A percentile compares a stretch with the other conserved stretches of the same genome.
phyloP scores from a whole-genome alignment of 92 coral and sea anemone species.

The Porites rus region DNA sequence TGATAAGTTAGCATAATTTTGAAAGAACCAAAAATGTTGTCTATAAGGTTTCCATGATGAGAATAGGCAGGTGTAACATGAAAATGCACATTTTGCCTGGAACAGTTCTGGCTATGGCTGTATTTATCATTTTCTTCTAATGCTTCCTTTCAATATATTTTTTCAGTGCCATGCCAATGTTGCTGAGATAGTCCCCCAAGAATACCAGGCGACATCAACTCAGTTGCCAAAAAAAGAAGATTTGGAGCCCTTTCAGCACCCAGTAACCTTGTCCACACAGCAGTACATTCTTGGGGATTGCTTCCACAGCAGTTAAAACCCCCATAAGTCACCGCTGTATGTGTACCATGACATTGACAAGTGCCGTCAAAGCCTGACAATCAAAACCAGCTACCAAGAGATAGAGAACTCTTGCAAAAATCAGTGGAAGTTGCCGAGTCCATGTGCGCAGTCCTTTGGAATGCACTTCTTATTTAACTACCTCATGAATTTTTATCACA shows the following conservation, averaged over 20 bases:
- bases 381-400: conserved; percentile 52
- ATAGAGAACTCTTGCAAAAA: conserved; percentile 38
- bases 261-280: not conserved
- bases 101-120: too few species aligned
- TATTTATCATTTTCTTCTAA: too few species aligned
- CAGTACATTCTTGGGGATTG: conserved; percentile 35
- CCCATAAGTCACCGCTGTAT: conserved; percentile 51
- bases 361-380: conserved; percentile 22
- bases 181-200: not conserved
- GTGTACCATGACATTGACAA: conserved; percentile 35
- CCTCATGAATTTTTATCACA: not conserved
- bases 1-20: too few species aligned
- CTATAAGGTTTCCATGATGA: too few species aligned
- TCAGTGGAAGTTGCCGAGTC: conserved; percentile 14
- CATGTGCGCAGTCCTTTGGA: conserved; percentile 30
- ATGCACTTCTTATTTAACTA: not conserved
- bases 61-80: too few species aligned
- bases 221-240: not conserved
- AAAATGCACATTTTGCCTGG: too few species aligned
- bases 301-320: conserved; percentile 19
- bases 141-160: not conserved
- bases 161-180: not conserved
- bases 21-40: too few species aligned
- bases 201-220: not conserved
- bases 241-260: conserved; percentile 4